Conservation (phyloP, 2,888 invertebrate species). For the Stenoptilia bipunctidactyla region DNA sequence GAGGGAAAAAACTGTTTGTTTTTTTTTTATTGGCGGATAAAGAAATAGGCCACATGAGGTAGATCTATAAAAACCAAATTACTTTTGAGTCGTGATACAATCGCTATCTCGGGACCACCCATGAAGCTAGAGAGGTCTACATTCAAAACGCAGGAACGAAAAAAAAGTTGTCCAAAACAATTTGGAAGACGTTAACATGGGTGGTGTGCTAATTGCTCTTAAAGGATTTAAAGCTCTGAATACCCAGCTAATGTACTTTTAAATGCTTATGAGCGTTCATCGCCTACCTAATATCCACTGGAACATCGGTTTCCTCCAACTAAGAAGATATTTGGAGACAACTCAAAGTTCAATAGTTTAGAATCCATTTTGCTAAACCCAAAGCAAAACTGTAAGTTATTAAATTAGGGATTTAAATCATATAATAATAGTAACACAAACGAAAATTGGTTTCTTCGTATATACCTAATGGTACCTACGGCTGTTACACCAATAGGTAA, state of each 20-base stretch:
- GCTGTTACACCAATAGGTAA: no score
- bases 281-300: no score
- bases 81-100: constrained; percentile 28
- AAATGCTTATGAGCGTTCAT: not conserved
- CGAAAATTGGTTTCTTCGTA: not conserved
- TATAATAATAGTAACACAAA: no score
- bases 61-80: not conserved
- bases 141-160: constrained; percentile 24
- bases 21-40: no score
- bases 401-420: no score
- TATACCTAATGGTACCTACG: no score
- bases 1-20: no score
- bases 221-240: constrained; percentile 4
- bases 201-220: constrained; percentile 33
- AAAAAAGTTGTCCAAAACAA: constrained; percentile 25
- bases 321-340: no score
- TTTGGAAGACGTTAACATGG: constrained; percentile 16
- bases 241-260: not conserved
- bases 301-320: no score
- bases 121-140: constrained; percentile 30
- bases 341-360: no score
- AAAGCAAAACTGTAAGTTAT: no score
- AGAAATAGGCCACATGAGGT: not conserved
- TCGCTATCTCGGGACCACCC: constrained; percentile 47
- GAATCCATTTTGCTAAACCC: no score